phyloP scores from a whole-genome alignment of 2,888 invertebrate species.

The Idaea aversata region DNA sequence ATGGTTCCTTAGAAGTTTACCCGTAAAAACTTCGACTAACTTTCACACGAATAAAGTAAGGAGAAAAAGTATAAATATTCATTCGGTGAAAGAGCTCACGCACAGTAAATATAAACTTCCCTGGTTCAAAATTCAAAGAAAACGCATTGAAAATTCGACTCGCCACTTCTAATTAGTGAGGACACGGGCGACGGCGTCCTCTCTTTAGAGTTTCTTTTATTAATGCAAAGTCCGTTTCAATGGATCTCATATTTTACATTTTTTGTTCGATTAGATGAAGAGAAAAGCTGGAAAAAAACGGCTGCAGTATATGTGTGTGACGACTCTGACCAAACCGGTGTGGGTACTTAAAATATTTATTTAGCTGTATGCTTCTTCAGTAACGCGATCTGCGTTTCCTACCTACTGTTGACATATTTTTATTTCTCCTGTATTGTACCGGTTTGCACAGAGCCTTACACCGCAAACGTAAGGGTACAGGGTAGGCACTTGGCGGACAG shows the following conservation, averaged over 20 bases:
- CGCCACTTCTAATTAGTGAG: slow-evolving; percentile 74
- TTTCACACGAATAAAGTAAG: slow-evolving; percentile 68
- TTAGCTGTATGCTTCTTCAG: slow-evolving; percentile 24
- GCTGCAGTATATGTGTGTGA: background rate
- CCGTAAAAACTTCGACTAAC: slow-evolving; percentile 59
- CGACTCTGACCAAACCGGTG: background rate
- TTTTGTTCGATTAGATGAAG: slow-evolving; percentile 33
- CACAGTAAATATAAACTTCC: slow-evolving; percentile 78
- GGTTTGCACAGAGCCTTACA: slow-evolving; percentile 18
- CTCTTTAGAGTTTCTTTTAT: slow-evolving; percentile 63
- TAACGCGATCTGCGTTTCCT: slow-evolving; percentile 14
- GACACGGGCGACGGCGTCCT: slow-evolving; percentile 66
- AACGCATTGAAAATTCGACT: slow-evolving; percentile 75
- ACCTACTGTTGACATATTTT: no score
- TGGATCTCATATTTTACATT: slow-evolving; percentile 71
- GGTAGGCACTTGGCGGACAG: slow-evolving; percentile 33
- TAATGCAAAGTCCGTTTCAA: slow-evolving; percentile 69
- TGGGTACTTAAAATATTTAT: slow-evolving; percentile 10
- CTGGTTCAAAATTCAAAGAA: slow-evolving; percentile 62
- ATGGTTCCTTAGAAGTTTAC: slow-evolving; percentile 55
- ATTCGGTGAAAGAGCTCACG: slow-evolving; percentile 61
- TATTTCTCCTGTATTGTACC: slow-evolving; percentile 9
- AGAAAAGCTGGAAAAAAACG: slow-evolving; percentile 22
- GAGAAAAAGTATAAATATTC: slow-evolving; percentile 74
- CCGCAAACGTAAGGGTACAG: slow-evolving; percentile 16